Evolutionary conservation across 2,888 invertebrate genomes (phyloP), one percentile per base, ranked within the genome.

Genomic region (Xestia rhomboidea): DNA sequence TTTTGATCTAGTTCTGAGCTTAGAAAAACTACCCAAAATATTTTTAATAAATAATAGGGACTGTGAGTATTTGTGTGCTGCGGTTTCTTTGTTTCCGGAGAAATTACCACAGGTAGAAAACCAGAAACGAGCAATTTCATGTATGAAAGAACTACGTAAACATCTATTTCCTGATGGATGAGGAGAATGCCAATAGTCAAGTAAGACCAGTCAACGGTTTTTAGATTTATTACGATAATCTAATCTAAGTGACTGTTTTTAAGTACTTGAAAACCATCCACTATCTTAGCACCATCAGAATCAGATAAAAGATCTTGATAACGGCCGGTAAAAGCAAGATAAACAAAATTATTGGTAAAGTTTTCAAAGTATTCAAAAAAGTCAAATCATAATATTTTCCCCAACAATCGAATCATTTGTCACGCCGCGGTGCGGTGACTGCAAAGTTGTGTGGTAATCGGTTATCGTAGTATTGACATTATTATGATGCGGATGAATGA

Each of bases 61-160:
- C 30, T 51, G 51, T n/a, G 34, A 34, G 54, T 54, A 62, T 7
- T 41, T 27, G 3, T 10, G 18, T n/a, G 44, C 13, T 15, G 10
- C 13, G 1, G 11, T 34, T 27, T 18, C 21, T 54, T 34, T 24
- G 3, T 75, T 75, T 75, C 76, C 76, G 34, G 34, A 38, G 8
- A 34, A 68, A n/a, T 51, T 8, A 24, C 21, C 41, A 34, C 44
- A 27, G 1, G 38, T 73, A 70, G 34, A 54, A 73, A 46, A 64
- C 74, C 44, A 74, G 74, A 74, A 76, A 38, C 38, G 34, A 46
- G 27, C 34, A 44, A 75, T 75, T 76, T 75, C 34, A 75, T 57
- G 75, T 64, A 38, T 66, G 75, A 38, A 24, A 27, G 51, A 54
- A 54, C 68, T 51, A 41, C 41, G 18, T 64, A 54, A 51, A 11